Conservation (phyloP, 1,140 invertebrate genomes). For the Apis laboriosa region DNA sequence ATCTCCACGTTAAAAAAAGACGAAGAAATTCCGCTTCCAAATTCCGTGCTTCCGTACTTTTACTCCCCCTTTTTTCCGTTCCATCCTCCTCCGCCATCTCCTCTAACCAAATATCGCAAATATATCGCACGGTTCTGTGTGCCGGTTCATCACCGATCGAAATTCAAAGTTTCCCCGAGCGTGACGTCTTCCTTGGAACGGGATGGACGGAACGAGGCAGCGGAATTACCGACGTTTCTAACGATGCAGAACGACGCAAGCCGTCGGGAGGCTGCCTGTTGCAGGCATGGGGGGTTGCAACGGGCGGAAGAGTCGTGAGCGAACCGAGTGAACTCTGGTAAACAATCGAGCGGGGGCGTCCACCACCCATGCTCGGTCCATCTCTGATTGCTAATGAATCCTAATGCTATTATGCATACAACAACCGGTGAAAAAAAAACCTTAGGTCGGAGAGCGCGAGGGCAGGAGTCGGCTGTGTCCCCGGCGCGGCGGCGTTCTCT, state of each 20-base stretch:
- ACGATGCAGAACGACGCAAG: conserved; percentile 30
- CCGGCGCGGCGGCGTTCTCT: conserved; percentile 55
- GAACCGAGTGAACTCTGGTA: conserved; percentile 70
- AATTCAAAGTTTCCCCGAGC: neutral
- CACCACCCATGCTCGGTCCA: conserved; percentile 63
- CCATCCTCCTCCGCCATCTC: too few species aligned
- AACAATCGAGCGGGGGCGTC: conserved; percentile 71
- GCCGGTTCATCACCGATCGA: neutral
- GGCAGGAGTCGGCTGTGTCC: conserved; percentile 65
- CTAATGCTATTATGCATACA: conserved; percentile 81
- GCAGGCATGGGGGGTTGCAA: conserved; percentile 44
- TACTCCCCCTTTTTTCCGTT: too few species aligned
- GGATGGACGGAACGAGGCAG: neutral
- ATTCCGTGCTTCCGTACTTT: too few species aligned
- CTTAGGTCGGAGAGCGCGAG: conserved; percentile 70
- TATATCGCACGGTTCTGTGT: too few species aligned
- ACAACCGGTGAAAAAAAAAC: conserved; percentile 74
- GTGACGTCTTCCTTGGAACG: neutral
- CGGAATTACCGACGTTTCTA: conserved; percentile 20
- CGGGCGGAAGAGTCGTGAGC: conserved; percentile 52
- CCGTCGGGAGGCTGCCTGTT: conserved; percentile 10
- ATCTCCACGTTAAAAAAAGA: too few species aligned
- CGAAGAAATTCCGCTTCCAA: too few species aligned
- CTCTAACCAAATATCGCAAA: too few species aligned
- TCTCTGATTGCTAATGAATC: conserved; percentile 82